Evolutionary conservation across 1,140 invertebrate species (phyloP).

Genomic region (Acyrthosiphon pisum): DNA sequence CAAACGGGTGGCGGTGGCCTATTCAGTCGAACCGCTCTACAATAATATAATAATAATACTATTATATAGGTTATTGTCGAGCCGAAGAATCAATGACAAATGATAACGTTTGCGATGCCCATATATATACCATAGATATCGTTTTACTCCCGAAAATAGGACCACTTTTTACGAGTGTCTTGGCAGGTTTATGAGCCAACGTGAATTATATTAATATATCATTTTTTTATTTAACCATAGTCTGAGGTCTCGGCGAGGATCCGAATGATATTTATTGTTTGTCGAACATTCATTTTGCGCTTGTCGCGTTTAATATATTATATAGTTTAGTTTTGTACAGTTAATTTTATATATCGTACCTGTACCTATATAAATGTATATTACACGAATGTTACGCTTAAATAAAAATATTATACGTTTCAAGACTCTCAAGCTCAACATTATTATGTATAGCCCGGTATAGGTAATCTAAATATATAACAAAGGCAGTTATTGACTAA

Average conservation of each 20-base stretch:
- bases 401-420: not conserved
- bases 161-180: slow-evolving; percentile 6
- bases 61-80: not conserved
- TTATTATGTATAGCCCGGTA: not conserved
- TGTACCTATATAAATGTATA: not conserved
- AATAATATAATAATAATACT: not conserved
- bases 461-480: too few relatives aligned
- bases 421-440: not conserved
- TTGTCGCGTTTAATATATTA: not conserved
- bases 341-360: not conserved
- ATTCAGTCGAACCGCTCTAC: not conserved
- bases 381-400: too few relatives aligned
- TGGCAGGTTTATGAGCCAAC: slow-evolving; percentile 29
- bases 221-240: not conserved
- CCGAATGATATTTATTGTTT: slow-evolving; percentile 2
- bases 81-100: not conserved
- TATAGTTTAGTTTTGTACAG: not conserved
- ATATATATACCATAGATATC: not conserved
- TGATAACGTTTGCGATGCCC: not conserved
- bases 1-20: not conserved
- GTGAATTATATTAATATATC: slow-evolving; percentile 24
- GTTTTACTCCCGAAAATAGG: slow-evolving; percentile 14
- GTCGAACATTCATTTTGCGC: not conserved
- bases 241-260: not conserved
- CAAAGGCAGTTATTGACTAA: too few relatives aligned